A percentile compares a stretch with the other conserved stretches of the same genome.
phyloP scores from a whole-genome alignment of 2,113 vertebrate species.

The Ageneiosus marmoratus region DNA sequence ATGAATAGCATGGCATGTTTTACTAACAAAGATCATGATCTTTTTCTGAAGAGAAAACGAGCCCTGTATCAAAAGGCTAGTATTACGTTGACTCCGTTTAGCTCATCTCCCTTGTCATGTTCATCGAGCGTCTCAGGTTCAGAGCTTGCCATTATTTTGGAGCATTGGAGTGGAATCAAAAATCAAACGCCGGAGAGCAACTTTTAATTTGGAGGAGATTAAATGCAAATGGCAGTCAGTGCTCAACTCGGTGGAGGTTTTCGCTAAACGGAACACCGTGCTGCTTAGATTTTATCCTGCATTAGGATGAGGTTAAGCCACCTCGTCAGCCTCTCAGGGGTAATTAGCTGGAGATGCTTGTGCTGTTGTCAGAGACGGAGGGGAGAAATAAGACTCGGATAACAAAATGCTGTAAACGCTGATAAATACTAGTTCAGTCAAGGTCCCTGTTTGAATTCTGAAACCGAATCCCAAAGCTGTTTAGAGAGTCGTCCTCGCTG shows the following conservation, averaged over 20 bases:
- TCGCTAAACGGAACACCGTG: conserved; percentile 10
- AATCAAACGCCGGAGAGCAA: conserved; percentile 21
- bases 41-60: background rate
- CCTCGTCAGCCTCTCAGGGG: conserved; percentile 52
- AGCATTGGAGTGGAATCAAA: conserved; percentile 11
- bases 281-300: conserved; percentile 45
- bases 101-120: background rate
- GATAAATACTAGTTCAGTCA: conserved; percentile 10
- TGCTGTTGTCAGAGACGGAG: conserved; percentile 25
- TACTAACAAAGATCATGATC: too few relatives aligned
- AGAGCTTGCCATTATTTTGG: conserved; percentile 7
- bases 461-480: conserved; percentile 12
- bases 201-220: conserved; percentile 49
- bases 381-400: conserved; percentile 11
- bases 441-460: conserved; percentile 13
- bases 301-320: conserved; percentile 52
- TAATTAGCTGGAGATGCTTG: conserved; percentile 46
- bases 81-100: background rate
- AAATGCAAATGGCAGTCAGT: conserved; percentile 35
- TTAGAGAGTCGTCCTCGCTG: background rate
- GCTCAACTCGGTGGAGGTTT: conserved; percentile 36
- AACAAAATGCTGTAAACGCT: conserved; percentile 20
- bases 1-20: background rate
- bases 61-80: background rate
- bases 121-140: background rate